These are phyloP conservation scores for Leptopilina syphax DNA, from an alignment of 2,888 invertebrate genomes.

Conservation along the genomic window DNA sequence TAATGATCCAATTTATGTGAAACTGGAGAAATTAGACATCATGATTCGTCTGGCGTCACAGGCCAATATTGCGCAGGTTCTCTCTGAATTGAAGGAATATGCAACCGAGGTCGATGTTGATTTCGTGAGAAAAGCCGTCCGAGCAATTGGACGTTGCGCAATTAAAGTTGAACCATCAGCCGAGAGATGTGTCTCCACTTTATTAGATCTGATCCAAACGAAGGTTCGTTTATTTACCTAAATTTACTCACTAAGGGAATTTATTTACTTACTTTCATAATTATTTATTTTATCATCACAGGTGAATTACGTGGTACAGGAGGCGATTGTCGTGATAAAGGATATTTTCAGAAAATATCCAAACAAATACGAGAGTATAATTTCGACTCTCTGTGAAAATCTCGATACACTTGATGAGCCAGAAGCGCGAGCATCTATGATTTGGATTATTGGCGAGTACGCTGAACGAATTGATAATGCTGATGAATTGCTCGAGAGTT, in stretches of 20 bases:
- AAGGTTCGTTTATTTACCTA: slow-evolving; percentile 82
- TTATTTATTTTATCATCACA: slow-evolving; percentile 52
- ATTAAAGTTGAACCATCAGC: slow-evolving; percentile 99
- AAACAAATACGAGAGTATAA: slow-evolving; percentile 99
- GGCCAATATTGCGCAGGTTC: slow-evolving; percentile 97
- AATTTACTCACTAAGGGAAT: too few relatives aligned
- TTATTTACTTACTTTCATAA: too few relatives aligned
- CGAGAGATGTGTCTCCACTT: slow-evolving; percentile 97
- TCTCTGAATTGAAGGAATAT: slow-evolving; percentile 98
- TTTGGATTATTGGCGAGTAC: slow-evolving; percentile 97
- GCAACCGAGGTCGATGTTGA: slow-evolving; percentile 99
- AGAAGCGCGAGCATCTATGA: slow-evolving; percentile 99
- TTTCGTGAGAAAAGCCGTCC: slow-evolving; percentile 98
- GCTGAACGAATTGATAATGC: slow-evolving; percentile 99
- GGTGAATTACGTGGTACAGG: slow-evolving; percentile 99
- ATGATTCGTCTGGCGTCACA: slow-evolving; percentile 99
- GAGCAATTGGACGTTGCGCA: slow-evolving; percentile 99
- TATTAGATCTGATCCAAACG: slow-evolving; percentile 98
- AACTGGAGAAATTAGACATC: slow-evolving; percentile 98
- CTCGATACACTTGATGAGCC: slow-evolving; percentile 99
- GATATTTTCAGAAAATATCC: slow-evolving; percentile 98
- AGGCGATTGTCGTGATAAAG: slow-evolving; percentile 99
- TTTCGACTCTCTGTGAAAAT: slow-evolving; percentile 99
- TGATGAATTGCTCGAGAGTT: slow-evolving; percentile 97
- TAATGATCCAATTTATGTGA: slow-evolving; percentile 99